These are phyloP conservation scores for Allygus modestus DNA, from an alignment of 2,888 invertebrate genomes.

Conservation along the genomic window DNA sequence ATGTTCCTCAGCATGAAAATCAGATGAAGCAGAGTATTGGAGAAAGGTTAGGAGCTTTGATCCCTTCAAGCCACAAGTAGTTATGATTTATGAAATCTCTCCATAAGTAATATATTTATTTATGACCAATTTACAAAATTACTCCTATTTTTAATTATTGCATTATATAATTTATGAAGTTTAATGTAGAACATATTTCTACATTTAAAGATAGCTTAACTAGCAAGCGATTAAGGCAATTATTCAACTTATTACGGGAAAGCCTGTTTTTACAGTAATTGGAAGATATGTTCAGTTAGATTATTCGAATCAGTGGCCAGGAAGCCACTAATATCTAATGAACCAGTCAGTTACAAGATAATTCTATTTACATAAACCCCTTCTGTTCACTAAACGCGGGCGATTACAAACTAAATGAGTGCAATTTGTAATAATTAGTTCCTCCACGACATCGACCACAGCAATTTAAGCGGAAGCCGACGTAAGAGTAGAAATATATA, in stretches of 20 bases:
- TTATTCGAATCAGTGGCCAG: not conserved
- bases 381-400: slow-evolving; percentile 25
- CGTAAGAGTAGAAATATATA: slow-evolving; percentile 2
- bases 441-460: not conserved
- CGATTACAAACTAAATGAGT: slow-evolving; percentile 13
- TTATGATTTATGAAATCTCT: too few species aligned
- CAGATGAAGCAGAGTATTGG: too few species aligned
- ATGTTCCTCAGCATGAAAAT: too few species aligned
- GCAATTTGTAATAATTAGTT: slow-evolving; percentile 35
- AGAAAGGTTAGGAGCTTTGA: too few species aligned
- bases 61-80: too few species aligned
- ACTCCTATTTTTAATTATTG: too few species aligned
- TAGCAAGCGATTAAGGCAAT: not conserved
- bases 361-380: slow-evolving; percentile 31
- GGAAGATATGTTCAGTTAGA: slow-evolving; percentile 15
- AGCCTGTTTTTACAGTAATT: slow-evolving; percentile 6
- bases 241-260: not conserved
- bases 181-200: too few species aligned
- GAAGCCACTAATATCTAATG: slow-evolving; percentile 16
- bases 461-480: not conserved
- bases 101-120: too few species aligned
- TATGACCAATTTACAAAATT: too few species aligned
- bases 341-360: slow-evolving; percentile 23
- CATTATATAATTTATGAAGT: too few species aligned
- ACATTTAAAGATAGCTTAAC: too few species aligned